These are phyloP conservation scores for Oophaga sylvatica DNA, from an alignment of 2,797 vertebrate species.

Conservation along the genomic window DNA sequence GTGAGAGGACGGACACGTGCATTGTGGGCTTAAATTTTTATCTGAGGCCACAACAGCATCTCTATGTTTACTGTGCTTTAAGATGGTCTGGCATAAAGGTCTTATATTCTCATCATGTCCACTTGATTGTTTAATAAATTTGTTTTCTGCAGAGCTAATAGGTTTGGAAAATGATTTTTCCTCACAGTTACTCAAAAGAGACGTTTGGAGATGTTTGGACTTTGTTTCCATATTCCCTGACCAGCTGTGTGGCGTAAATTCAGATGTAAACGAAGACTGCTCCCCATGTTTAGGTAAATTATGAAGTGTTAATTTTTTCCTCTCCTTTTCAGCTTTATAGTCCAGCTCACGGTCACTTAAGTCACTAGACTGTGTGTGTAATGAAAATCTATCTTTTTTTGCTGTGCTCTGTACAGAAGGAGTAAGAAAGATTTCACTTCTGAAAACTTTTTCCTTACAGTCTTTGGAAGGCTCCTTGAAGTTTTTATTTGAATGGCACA, in stretches of 20 bases:
- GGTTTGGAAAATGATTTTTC: conserved; percentile 70
- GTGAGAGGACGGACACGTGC: conserved; percentile 81
- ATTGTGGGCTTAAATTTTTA: conserved; percentile 78
- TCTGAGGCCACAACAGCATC: conserved; percentile 76
- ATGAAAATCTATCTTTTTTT: conserved; percentile 77
- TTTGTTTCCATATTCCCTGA: conserved; percentile 71
- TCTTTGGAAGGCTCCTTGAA: conserved; percentile 82
- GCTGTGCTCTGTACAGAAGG: conserved; percentile 67
- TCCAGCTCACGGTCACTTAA: conserved; percentile 91
- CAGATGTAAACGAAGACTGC: conserved; percentile 72
- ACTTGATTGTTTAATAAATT: conserved; percentile 70
- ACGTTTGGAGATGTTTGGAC: conserved; percentile 75
- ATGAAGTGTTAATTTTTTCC: conserved; percentile 71
- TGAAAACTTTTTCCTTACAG: conserved; percentile 73
- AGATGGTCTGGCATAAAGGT: conserved; percentile 68
- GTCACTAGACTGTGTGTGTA: conserved; percentile 80
- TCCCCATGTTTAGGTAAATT: conserved; percentile 70
- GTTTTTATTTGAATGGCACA: conserved; percentile 76
- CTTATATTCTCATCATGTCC: conserved; percentile 79
- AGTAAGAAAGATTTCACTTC: conserved; percentile 69
- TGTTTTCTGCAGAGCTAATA: conserved; percentile 71
- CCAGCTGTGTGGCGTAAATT: conserved; percentile 70
- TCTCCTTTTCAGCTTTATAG: conserved; percentile 74
- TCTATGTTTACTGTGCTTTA: conserved; percentile 77
- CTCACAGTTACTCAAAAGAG: conserved; percentile 69